Percentiles rank a stretch among this genome's conserved stretches.
These are phyloP conservation scores for Cavia porcellus DNA, from an alignment of 2,113 vertebrate genomes.

Conservation along the genomic window DNA sequence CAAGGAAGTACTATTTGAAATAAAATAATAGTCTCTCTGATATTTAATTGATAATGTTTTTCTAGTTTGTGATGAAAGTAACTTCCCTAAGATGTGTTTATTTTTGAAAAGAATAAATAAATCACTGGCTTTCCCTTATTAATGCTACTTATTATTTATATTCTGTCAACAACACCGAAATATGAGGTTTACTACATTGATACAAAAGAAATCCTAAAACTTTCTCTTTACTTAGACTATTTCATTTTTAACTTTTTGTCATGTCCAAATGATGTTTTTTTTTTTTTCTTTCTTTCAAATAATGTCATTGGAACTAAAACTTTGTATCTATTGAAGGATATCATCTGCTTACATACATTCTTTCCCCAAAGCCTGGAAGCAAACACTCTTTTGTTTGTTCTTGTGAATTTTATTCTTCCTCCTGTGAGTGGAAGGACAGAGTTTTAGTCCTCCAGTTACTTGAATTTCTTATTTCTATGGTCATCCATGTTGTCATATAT, in stretches of 20 bases:
- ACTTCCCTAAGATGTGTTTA: background rate
- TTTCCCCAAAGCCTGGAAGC: background rate
- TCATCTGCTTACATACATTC: too few species aligned
- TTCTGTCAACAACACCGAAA: background rate
- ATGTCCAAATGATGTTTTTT: background rate
- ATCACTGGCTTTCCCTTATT: background rate
- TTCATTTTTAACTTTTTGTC: conserved; percentile 71
- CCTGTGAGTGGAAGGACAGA: background rate
- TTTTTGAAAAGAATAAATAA: conserved; percentile 24
- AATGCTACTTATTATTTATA: background rate
- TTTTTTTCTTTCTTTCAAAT: conserved; percentile 60
- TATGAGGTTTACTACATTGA: background rate
- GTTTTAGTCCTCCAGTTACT: background rate
- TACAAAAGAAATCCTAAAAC: conserved; percentile 72
- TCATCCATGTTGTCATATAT: background rate
- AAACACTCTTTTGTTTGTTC: background rate
- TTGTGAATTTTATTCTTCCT: background rate
- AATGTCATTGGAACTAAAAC: background rate
- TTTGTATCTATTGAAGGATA: background rate
- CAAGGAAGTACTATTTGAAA: conserved; percentile 72
- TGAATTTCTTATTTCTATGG: background rate
- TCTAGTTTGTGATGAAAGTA: background rate
- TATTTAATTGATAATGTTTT: conserved; percentile 62
- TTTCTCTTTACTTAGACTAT: conserved; percentile 58
- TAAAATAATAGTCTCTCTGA: conserved; percentile 57